phyloP scores from a whole-genome alignment of 2,888 invertebrate species.

The Coenonympha arcania region DNA sequence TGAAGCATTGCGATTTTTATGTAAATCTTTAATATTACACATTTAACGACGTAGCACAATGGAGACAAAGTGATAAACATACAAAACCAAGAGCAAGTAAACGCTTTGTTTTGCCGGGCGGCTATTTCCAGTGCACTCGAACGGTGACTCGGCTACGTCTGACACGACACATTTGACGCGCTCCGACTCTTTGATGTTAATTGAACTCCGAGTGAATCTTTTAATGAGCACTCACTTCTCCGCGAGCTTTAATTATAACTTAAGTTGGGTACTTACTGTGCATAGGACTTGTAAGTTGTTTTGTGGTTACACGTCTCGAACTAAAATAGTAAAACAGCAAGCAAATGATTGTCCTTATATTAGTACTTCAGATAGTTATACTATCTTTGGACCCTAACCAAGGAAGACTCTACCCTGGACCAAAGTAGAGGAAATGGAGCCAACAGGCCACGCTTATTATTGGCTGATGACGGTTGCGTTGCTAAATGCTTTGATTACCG shows the following conservation, averaged over 20 bases:
- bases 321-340: no score
- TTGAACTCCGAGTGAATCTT: constrained; percentile 38
- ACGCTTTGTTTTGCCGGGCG: constrained; percentile 14
- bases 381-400: no score
- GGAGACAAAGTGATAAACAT: constrained; percentile 10
- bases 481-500: no score
- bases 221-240: constrained; percentile 31
- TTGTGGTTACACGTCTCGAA: neutral
- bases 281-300: neutral
- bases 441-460: no score
- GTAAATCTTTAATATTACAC: no score
- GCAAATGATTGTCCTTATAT: no score
- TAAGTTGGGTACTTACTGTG: neutral
- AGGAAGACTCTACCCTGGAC: no score
- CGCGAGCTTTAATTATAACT: constrained; percentile 19
- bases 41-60: constrained; percentile 4
- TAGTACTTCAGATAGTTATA: no score
- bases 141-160: constrained; percentile 27
- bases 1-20: no score
- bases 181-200: constrained; percentile 60
- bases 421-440: no score
- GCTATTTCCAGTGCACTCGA: constrained; percentile 26
- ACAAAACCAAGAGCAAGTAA: constrained; percentile 15
- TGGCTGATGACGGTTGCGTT: no score
- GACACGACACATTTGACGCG: constrained; percentile 45